A percentile compares a stretch with the other conserved stretches of the same genome.
Conservation (phyloP, 2,797 vertebrate species). For the Cyclopterus lumpus region DNA sequence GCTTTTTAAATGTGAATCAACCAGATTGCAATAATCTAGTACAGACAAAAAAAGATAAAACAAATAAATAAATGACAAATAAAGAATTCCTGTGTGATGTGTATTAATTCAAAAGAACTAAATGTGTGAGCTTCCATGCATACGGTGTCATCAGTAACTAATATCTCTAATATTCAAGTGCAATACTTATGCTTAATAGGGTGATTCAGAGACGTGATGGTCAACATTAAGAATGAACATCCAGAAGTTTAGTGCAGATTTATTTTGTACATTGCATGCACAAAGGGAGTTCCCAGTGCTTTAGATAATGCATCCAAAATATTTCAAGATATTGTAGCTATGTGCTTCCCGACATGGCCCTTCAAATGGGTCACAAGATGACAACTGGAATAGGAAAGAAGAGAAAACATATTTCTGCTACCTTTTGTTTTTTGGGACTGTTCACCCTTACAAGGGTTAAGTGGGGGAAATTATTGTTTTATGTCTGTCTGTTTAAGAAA, state of each 20-base stretch:
- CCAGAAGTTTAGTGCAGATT: not conserved
- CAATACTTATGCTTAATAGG: not conserved
- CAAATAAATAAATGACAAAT: constrained; percentile 89
- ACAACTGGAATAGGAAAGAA: not conserved
- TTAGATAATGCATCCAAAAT: not conserved
- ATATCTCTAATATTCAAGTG: not conserved
- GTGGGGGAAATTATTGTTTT: too few species aligned
- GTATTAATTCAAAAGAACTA: constrained; percentile 54
- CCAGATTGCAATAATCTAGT: constrained; percentile 99
- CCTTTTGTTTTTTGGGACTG: not conserved
- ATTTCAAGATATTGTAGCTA: not conserved
- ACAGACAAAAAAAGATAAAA: constrained; percentile 87
- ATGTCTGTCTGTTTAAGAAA: too few species aligned
- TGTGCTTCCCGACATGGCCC: not conserved
- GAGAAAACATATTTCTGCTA: not conserved
- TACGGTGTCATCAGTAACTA: not conserved
- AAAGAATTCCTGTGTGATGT: constrained; percentile 87
- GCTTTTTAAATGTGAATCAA: constrained; percentile 99
- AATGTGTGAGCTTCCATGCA: not conserved
- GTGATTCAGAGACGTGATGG: not conserved
- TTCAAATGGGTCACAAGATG: not conserved
- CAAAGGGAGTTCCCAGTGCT: not conserved
- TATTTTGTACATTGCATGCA: not conserved
- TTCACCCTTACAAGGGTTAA: too few species aligned
- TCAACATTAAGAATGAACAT: not conserved